A percentile compares a stretch with the other conserved stretches of the same genome.
Evolutionary conservation across 2,888 invertebrate genomes (phyloP).

Genomic region (Euzophera pinguis): DNA sequence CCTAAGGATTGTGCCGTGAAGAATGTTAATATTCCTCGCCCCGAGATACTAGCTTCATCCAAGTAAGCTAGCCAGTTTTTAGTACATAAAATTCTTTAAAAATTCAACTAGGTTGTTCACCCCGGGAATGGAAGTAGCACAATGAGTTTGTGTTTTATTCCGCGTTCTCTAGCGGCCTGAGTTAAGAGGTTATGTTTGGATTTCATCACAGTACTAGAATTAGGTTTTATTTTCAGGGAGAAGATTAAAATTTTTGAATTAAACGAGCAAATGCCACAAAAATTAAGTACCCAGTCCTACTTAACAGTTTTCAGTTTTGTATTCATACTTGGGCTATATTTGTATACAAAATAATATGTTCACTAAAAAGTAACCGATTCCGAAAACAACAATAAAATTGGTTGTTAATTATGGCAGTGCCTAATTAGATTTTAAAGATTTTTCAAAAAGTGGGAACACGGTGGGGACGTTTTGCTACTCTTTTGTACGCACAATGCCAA

Average conservation of each 20-base stretch:
- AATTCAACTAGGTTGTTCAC: slow-evolving; percentile 49
- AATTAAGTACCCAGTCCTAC: too few species aligned
- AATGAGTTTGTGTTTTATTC: slow-evolving; percentile 21
- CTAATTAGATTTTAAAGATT: too few species aligned
- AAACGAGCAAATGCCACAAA: too few species aligned
- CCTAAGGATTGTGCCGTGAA: slow-evolving; percentile 39
- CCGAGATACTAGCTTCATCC: slow-evolving; percentile 43
- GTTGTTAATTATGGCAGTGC: too few species aligned
- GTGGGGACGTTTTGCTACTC: too few species aligned
- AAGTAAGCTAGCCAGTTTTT: slow-evolving; percentile 42
- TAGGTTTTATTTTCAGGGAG: background rate
- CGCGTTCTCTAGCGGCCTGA: slow-evolving; percentile 16
- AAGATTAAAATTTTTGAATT: background rate
- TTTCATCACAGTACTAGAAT: slow-evolving; percentile 1
- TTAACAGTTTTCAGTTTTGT: too few species aligned
- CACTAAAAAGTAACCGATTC: too few species aligned
- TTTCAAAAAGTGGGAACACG: too few species aligned
- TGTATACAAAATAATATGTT: too few species aligned
- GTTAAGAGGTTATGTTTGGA: slow-evolving; percentile 6
- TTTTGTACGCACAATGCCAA: too few species aligned
- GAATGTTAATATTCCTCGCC: slow-evolving; percentile 49
- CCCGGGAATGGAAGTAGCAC: slow-evolving; percentile 31
- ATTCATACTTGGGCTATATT: too few species aligned
- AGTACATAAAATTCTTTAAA: slow-evolving; percentile 48
- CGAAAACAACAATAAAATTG: too few species aligned